Base-by-base conservation (phyloP, 2,888 invertebrate genomes). In the Leptopilina drosophilae region DNA sequence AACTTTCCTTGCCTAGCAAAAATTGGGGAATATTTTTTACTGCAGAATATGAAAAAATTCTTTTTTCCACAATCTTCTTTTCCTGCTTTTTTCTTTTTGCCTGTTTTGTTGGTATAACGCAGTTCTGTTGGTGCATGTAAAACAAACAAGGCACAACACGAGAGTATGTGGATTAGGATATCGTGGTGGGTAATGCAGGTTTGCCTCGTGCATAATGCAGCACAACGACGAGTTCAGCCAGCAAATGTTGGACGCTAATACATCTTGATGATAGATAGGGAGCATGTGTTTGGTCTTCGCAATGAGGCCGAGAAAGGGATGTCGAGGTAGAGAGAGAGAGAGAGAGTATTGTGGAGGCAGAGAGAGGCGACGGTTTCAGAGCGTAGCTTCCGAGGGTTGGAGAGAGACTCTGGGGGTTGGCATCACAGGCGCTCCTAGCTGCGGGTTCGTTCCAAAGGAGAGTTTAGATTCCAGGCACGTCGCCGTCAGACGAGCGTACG, bases 401-500 rank as follows among this genome's bases (percentile, higher is more conserved):
- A 78, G 78, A 78, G 78, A 64, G 64, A 69, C 84, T 83, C 80
- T 76, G 84, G 87, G 87, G 88, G 87, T 85, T 87, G 85, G 85
- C 80, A 73, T 33, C 33, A 49, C 49, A 26, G 33, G 56, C 33
- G 33, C 33, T 53, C 56, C 81, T 76, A 78, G 78, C 80, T 81
- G 81, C 82, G 84, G 86, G 87, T 86, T 82, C 85, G 84, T 80
- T 82, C 69, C 84, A 84, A 85, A 84, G 42, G 49, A 49, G 85
- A 49, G 85, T 90, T 89, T 85, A 85, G 80, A 91, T 90, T 87
- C 91, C 82, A 83, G 85, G 90, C 91, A 91, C 91, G 91, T 91
- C 88, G 88, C 88, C 89, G 89, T 90, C 90, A 91, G 91, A 91
- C 91, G 91, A 90, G 90, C 91, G 91, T 91, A 91, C 91, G 91